Base-by-base conservation (phyloP, 2,888 invertebrate genomes). In the Drosophila ochracea region DNA sequence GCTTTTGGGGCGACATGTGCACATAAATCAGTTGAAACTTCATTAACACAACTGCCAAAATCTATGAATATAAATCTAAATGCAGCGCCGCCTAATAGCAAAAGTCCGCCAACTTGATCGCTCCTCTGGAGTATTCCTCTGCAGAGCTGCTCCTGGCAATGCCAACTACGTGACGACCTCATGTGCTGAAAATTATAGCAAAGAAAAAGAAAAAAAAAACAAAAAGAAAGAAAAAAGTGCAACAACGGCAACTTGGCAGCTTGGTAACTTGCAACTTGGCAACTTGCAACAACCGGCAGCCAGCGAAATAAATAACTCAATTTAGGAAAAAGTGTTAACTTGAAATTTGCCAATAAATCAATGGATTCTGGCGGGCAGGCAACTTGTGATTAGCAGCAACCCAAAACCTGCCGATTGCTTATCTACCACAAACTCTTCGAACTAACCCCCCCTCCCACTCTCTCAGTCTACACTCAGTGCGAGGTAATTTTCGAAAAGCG, bases 261-360 rank as follows among this genome's bases (percentile, higher is more conserved):
- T 43, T 33, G 31, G 49, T 33, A 9, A 52, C 50, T 55, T 55
- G 39, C 21, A 57, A 52, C 21, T 30, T 49, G 33, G 62, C 52
- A 52, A 35, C 16, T n/a, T 19, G 76, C 63, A 61, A 25, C 60
- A 66, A 70, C 62, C 52, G 67, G 65, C 73, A 74, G 68, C 72
- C 58, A 68, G 64, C 77, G 79, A 83, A 89, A 84, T 84, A 84
- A 90, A 84, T 90, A 84, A 84, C 84, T 84, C 91, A 90, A 84
- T 84, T 84, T 84, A 78, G 91, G 87, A 89, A 89, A 83, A 89
- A 86, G 91, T 89, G 91, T 86, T 86, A 86, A 89, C 90, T 86
- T 87, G 82, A 89, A 86, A 89, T 89, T 90, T 86, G 69, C 76
- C 82, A 84, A 86, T 86, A 86, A 86, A 86, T 86, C 86, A 86